A percentile compares a stretch with the other conserved stretches of the same genome.
Evolutionary conservation across 2,797 vertebrate genomes (phyloP).

Genomic region (Phaenicophaeus curvirostris): DNA sequence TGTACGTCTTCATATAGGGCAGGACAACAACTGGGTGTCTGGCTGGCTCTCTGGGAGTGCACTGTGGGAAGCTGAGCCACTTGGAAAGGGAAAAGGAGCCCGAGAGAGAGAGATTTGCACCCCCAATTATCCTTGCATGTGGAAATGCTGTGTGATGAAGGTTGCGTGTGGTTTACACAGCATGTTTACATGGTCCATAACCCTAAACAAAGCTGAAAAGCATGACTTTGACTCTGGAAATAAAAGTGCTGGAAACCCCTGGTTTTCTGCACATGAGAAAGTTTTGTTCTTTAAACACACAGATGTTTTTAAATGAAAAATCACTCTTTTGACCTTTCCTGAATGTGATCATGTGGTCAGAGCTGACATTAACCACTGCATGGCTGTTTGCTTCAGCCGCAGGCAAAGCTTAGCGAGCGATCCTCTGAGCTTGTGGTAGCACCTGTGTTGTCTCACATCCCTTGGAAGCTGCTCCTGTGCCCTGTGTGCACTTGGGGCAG

Average conservation of each 20-base stretch:
- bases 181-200: neutral
- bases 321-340: constrained; percentile 76
- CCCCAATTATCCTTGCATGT: neutral
- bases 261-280: constrained; percentile 75
- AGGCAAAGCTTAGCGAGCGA: neutral
- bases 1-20: constrained; percentile 1
- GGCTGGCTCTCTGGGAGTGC: neutral
- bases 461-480: neutral
- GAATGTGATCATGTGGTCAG: constrained; percentile 58
- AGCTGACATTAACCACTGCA: constrained; percentile 66
- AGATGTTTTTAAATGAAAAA: constrained; percentile 78
- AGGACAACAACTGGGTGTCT: neutral
- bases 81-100: neutral
- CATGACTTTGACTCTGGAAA: constrained; percentile 37
- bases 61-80: neutral
- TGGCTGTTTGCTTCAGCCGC: neutral
- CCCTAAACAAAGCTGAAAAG: constrained; percentile 26
- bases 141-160: neutral
- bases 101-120: neutral
- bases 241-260: constrained; percentile 51
- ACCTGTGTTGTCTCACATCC: neutral
- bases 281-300: constrained; percentile 72
- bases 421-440: neutral
- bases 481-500: rapidly evolving
- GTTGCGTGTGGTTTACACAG: neutral